phyloP scores from a whole-genome alignment of 2,113 vertebrate genomes.

The Atractosteus spatula region DNA sequence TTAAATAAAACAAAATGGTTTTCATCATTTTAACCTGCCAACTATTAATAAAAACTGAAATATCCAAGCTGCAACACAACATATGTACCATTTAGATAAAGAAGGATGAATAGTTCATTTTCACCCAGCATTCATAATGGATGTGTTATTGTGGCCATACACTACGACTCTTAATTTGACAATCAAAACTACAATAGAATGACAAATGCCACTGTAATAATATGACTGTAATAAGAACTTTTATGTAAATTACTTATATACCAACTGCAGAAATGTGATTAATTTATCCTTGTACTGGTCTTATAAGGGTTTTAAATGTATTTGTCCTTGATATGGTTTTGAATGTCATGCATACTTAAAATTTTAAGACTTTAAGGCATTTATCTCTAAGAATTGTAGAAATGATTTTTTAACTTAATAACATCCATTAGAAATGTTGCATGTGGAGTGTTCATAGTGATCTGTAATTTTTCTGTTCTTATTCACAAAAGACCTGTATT shows the following conservation, averaged over 20 bases:
- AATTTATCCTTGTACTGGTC: background rate
- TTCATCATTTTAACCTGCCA: background rate
- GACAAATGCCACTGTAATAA: background rate
- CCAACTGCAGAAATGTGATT: background rate
- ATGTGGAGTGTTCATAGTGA: too few relatives aligned
- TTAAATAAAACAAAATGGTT: too few relatives aligned
- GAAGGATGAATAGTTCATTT: background rate
- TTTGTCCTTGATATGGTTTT: too few relatives aligned
- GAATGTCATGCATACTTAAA: too few relatives aligned
- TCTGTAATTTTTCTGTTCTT: too few relatives aligned
- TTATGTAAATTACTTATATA: background rate
- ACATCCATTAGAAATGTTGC: too few relatives aligned
- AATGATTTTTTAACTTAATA: too few relatives aligned
- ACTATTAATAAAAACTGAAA: too few relatives aligned
- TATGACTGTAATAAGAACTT: background rate
- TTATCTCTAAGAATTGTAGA: too few relatives aligned
- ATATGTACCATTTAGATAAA: background rate
- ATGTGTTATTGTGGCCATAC: background rate
- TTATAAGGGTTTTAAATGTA: too few relatives aligned
- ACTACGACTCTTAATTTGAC: background rate
- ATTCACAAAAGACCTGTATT: too few relatives aligned
- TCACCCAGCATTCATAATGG: background rate
- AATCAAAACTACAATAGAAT: background rate
- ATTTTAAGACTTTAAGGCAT: too few relatives aligned
- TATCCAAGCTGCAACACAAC: background rate